Evolutionary conservation across 1,140 invertebrate genomes (phyloP).

Genomic region (Brachionus manjavacas): DNA sequence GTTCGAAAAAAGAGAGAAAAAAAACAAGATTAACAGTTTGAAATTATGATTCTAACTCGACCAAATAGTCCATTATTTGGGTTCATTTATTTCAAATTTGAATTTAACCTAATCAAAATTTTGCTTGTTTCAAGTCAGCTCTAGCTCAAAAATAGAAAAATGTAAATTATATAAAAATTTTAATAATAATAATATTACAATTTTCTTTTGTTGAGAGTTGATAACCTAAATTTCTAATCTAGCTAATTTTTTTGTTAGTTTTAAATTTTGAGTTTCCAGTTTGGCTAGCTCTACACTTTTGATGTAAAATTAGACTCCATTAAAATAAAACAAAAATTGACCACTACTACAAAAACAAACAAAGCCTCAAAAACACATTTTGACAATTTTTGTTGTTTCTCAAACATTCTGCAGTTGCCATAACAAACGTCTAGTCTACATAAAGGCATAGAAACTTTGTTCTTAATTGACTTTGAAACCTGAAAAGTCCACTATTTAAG

Average conservation of each 20-base stretch:
- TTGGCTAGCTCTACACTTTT: not conserved
- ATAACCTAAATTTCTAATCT: slow-evolving; percentile 37
- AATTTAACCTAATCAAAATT: slow-evolving; percentile 27
- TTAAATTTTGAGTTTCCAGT: not conserved
- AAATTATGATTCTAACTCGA: slow-evolving; percentile 37
- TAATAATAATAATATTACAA: slow-evolving; percentile 36
- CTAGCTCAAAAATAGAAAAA: not conserved
- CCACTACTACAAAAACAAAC: slow-evolving; percentile 18
- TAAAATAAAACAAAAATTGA: not conserved
- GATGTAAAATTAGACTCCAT: slow-evolving; percentile 23
- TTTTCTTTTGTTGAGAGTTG: slow-evolving; percentile 7
- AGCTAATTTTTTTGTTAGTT: not conserved
- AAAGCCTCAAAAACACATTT: slow-evolving; percentile 29
- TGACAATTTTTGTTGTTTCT: not conserved
- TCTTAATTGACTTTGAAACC: slow-evolving; percentile 29
- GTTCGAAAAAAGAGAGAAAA: not conserved
- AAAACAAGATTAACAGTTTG: slow-evolving; percentile 29
- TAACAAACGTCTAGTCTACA: slow-evolving; percentile 23
- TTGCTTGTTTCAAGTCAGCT: not conserved
- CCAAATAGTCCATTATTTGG: slow-evolving; percentile 37
- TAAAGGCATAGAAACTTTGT: not conserved
- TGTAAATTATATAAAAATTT: slow-evolving; percentile 33
- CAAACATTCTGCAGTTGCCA: slow-evolving; percentile 30
- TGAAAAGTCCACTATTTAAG: slow-evolving; percentile 9
- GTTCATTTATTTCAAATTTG: slow-evolving; percentile 33